A percentile compares a stretch with the other conserved stretches of the same genome.
These are phyloP conservation scores for Blennius ocellaris DNA, from an alignment of 2,113 vertebrate genomes.

Conservation along the genomic window DNA sequence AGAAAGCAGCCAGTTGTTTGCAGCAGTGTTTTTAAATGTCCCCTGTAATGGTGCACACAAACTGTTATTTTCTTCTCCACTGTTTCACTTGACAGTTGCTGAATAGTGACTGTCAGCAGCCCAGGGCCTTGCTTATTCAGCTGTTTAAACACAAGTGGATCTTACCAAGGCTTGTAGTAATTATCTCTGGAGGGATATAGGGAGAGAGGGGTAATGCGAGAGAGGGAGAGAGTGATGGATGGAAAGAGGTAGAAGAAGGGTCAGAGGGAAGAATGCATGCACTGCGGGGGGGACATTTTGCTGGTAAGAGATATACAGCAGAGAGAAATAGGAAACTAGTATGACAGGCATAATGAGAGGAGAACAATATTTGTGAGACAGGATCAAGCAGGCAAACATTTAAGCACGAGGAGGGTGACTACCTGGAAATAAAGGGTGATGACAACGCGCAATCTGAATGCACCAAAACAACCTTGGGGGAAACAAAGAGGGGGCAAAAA, in stretches of 20 bases:
- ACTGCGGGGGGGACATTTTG: constrained; percentile 34
- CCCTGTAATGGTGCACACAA: constrained; percentile 33
- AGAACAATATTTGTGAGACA: background rate
- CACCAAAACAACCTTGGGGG: background rate
- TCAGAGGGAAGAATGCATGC: constrained; percentile 41
- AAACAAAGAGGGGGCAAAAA: background rate
- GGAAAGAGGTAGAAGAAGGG: constrained; percentile 46
- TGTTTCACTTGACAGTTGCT: constrained; percentile 56
- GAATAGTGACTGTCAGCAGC: constrained; percentile 69
- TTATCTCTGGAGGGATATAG: constrained; percentile 65
- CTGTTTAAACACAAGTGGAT: constrained; percentile 82
- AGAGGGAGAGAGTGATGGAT: constrained; percentile 46
- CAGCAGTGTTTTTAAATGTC: constrained; percentile 22
- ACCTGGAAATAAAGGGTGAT: constrained; percentile 11
- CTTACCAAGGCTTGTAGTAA: constrained; percentile 77
- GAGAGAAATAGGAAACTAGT: background rate
- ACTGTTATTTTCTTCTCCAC: constrained; percentile 48
- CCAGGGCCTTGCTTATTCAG: constrained; percentile 73
- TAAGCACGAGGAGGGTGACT: constrained; percentile 17
- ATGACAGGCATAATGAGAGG: background rate
- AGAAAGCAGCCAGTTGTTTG: constrained; percentile 1
- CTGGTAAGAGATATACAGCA: constrained; percentile 7
- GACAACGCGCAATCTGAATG: background rate
- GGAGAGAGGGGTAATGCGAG: constrained; percentile 19
- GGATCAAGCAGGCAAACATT: constrained; percentile 7